Evolutionary conservation across 2,797 vertebrate species (phyloP).

Genomic region (Semotilus atromaculatus): DNA sequence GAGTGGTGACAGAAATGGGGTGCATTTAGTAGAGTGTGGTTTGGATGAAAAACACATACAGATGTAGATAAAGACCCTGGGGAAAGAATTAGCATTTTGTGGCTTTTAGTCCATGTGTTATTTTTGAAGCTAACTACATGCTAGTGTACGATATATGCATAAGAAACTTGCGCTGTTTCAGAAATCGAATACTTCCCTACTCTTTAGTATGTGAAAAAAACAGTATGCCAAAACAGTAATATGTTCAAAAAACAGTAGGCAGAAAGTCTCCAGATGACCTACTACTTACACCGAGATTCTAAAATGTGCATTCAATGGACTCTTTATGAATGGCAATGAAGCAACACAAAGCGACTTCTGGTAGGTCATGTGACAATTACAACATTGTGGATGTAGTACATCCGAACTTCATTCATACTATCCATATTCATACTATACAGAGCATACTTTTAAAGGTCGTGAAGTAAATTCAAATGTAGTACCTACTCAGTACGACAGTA

Average conservation of each 20-base stretch:
- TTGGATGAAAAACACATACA: slow-evolving; percentile 2
- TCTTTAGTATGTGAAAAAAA: background rate
- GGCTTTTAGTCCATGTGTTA: background rate
- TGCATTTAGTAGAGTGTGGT: slow-evolving; percentile 28
- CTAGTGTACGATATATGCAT: background rate
- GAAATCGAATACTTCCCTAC: background rate
- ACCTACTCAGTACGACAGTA: background rate
- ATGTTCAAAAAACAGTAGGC: background rate
- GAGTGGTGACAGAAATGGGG: slow-evolving; percentile 3
- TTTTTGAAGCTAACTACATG: background rate
- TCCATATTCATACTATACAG: background rate
- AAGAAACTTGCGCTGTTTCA: background rate
- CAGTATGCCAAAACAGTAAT: background rate
- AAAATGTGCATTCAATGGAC: background rate
- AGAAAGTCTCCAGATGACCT: background rate
- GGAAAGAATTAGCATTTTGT: background rate
- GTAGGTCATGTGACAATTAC: background rate
- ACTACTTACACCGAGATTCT: background rate
- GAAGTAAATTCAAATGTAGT: background rate
- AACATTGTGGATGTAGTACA: background rate
- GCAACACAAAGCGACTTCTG: background rate
- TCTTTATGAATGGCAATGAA: background rate
- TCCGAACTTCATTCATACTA: background rate
- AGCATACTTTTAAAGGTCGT: background rate
- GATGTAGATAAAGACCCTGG: background rate